A percentile compares a stretch with the other conserved stretches of the same genome.
Evolutionary conservation across 1,140 invertebrate species (phyloP).

Genomic region (Galleria mellonella): DNA sequence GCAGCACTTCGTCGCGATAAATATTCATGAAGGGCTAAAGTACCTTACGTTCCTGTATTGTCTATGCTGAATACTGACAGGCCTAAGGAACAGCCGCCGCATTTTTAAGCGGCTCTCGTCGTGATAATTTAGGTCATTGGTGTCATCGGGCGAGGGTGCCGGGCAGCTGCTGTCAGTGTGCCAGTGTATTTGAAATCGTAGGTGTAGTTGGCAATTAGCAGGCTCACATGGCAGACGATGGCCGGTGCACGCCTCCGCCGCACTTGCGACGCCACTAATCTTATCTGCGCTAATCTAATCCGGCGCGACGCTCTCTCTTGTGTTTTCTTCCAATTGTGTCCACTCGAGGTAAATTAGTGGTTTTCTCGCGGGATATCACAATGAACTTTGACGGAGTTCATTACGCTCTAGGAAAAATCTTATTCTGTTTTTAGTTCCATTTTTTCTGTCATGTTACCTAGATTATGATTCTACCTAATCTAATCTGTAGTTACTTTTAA

Average conservation of each 20-base stretch:
- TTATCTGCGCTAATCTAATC: slow-evolving; percentile 68
- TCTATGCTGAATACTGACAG: slow-evolving; percentile 13
- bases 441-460: no score
- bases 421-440: slow-evolving; percentile 1
- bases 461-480: no score
- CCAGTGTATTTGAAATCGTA: not conserved
- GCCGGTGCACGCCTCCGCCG: slow-evolving; percentile 14
- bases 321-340: slow-evolving; percentile 71
- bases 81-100: slow-evolving; percentile 6
- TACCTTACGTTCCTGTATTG: slow-evolving; percentile 13
- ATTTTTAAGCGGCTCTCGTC: slow-evolving; percentile 8
- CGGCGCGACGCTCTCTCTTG: slow-evolving; percentile 58
- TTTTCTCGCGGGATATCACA: slow-evolving; percentile 52
- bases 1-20: slow-evolving; percentile 31
- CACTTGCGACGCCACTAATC: slow-evolving; percentile 55
- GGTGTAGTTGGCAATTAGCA: slow-evolving; percentile 37
- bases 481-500: no score
- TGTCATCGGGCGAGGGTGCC: slow-evolving; percentile 4
- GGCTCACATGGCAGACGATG: slow-evolving; percentile 35
- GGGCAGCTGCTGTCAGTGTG: not conserved
- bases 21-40: slow-evolving; percentile 47
- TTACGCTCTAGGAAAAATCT: slow-evolving; percentile 23
- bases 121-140: slow-evolving; percentile 13
- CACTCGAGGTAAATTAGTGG: slow-evolving; percentile 68
- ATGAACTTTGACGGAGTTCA: slow-evolving; percentile 36